A percentile compares a stretch with the other conserved stretches of the same genome.
Conservation (phyloP, 2,113 vertebrate genomes). For the Pelusios castaneus region DNA sequence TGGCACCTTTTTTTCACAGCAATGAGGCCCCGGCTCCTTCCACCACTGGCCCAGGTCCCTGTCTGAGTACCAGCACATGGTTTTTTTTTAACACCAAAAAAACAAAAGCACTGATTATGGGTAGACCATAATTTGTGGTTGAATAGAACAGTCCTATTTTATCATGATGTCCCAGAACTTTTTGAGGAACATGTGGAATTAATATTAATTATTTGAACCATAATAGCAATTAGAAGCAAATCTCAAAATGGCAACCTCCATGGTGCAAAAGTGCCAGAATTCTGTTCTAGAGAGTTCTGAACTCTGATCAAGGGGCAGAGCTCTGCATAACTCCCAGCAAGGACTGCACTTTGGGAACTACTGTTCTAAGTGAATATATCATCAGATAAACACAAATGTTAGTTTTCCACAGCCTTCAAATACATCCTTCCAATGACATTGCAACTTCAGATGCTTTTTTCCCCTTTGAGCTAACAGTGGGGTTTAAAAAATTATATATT, state of each 20-base stretch:
- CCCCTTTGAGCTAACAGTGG: not conserved
- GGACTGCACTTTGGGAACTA: not conserved
- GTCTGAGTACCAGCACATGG: too few species aligned
- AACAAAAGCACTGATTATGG: too few species aligned
- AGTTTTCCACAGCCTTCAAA: not conserved
- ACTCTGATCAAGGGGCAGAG: not conserved
- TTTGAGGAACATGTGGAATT: constrained; percentile 16
- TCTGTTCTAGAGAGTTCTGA: not conserved
- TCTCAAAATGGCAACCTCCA: not conserved
- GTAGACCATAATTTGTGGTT: not conserved
- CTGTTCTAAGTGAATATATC: not conserved
- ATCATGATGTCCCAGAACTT: not conserved
- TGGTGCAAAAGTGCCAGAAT: not conserved
- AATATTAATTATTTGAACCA: not conserved
- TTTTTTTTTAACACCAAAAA: too few species aligned
- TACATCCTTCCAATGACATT: not conserved
- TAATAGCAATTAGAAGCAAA: not conserved
- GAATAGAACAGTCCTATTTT: not conserved
- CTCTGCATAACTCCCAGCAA: not conserved
- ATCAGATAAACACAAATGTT: not conserved
- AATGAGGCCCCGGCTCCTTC: too few species aligned
- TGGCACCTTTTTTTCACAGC: too few species aligned
- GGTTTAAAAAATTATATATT: not conserved
- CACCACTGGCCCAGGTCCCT: too few species aligned
- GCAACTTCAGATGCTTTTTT: not conserved